Conservation (phyloP, 2,797 vertebrate genomes). For the Fratercula arctica region DNA sequence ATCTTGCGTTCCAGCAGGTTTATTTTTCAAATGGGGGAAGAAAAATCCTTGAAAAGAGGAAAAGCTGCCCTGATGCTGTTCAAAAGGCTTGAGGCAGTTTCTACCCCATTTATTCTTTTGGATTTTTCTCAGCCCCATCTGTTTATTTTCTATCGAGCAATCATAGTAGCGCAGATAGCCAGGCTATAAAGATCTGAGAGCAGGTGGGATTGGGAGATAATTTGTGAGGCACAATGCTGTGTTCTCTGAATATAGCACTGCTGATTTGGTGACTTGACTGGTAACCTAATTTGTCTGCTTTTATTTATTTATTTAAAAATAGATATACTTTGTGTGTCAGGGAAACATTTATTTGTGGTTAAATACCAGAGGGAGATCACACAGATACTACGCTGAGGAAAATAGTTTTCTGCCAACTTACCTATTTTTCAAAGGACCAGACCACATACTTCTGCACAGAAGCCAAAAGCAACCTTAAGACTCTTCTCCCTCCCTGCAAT, state of each 20-base stretch:
- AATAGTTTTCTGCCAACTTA: not conserved
- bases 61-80: constrained; percentile 37
- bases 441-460: not conserved
- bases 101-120: constrained; percentile 64
- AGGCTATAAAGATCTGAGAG: constrained; percentile 44
- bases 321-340: not conserved
- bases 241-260: not conserved
- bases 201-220: constrained; percentile 64
- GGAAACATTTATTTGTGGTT: not conserved
- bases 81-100: constrained; percentile 51
- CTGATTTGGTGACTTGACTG: not conserved
- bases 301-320: constrained; percentile 16
- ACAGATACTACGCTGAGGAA: not conserved
- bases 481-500: rapidly evolving
- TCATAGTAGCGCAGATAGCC: constrained; percentile 38
- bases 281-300: constrained; percentile 2
- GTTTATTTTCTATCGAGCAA: constrained; percentile 61
- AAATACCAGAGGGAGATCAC: not conserved
- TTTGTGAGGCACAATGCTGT: constrained; percentile 28
- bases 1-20: constrained; percentile 4
- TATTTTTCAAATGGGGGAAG: not conserved
- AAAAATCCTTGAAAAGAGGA: not conserved
- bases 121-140: constrained; percentile 72
- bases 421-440: not conserved
- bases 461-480: not conserved